These are phyloP conservation scores for Okamejei kenojei DNA, from an alignment of 2,797 vertebrate genomes.

Conservation along the genomic window DNA sequence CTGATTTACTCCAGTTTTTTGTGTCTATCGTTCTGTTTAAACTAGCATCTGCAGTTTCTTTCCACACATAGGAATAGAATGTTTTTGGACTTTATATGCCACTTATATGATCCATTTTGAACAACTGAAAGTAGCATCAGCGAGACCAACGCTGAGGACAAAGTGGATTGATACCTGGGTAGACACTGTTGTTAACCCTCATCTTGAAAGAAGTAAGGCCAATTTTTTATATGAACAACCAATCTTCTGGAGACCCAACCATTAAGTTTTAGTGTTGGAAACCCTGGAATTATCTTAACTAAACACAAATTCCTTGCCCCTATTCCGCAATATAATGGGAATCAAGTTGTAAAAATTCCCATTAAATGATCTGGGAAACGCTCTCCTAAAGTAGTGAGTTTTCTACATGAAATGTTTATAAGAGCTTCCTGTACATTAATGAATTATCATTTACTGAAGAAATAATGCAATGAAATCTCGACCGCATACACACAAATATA, in stretches of 20 bases:
- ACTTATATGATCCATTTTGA: not conserved
- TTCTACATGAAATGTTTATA: not conserved
- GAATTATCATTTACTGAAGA: conserved; percentile 6
- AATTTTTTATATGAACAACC: not conserved
- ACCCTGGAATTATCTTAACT: not conserved
- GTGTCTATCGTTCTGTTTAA: too few species aligned
- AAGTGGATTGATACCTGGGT: not conserved
- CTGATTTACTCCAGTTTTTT: too few species aligned
- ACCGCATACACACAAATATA: not conserved
- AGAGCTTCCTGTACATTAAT: conserved; percentile 20
- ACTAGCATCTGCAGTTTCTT: too few species aligned
- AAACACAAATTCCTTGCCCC: not conserved
- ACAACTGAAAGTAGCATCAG: not conserved
- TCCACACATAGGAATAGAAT: too few species aligned
- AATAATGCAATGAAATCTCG: not conserved
- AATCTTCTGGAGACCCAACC: not conserved
- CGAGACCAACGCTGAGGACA: not conserved
- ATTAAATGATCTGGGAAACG: not conserved
- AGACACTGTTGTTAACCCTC: not conserved
- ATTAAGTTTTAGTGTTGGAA: not conserved
- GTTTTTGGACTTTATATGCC: not conserved
- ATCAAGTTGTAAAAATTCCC: not conserved
- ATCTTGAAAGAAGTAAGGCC: not conserved
- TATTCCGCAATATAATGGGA: not conserved
- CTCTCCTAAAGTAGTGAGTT: not conserved